Base-by-base conservation (phyloP, 2,113 vertebrate species). In the Rhinogobius similis region DNA sequence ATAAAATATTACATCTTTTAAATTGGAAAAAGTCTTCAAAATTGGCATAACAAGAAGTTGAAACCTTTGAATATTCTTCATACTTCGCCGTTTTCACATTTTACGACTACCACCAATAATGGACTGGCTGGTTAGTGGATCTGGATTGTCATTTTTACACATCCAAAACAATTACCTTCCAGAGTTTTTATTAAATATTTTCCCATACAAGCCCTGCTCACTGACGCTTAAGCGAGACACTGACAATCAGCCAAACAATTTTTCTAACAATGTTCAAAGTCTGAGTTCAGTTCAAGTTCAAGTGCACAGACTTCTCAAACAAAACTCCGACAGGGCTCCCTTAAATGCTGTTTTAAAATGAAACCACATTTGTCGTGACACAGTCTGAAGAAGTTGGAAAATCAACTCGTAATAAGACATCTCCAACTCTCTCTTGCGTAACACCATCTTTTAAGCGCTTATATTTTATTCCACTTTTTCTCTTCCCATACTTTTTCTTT, bases 401-500 rank as follows among this genome's bases (percentile, higher is more conserved):
- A 18, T 29, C 55, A 20, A 8, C 58, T 38, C 58, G 1, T 61
- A 38, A 61, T 32, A 61, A 59, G 58, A 36, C 18, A 29, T 61
- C 20, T 61, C 18, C 29, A 61, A 10, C 18, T 10, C 58, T n/a
- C 29, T 61, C 20, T 36, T 61, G 20, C 29, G 18, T 61, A 61
- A 21, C 18, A 11, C 46, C 55, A 10, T 59, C 56, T 59, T 59
- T 59, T 59, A 59, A 59, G 18, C 1, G 1, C 16, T 61, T 18
- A 36, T 36, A 36, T 61, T 38, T 61, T 61, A 61, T 61, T 61
- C 58, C 58, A 20, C 0, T 24, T 59, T 59, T 21, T 36, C 20
- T 18, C 18, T 36, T 67, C 72, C 64, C 56, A 10, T 50, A 56
- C 44, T 68, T 58, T 48, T 41, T 32, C 76, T 66, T 61, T 20